A percentile compares a stretch with the other conserved stretches of the same genome.
These are phyloP conservation scores for Pelusios castaneus DNA, from an alignment of 2,113 vertebrate species.

Conservation along the genomic window DNA sequence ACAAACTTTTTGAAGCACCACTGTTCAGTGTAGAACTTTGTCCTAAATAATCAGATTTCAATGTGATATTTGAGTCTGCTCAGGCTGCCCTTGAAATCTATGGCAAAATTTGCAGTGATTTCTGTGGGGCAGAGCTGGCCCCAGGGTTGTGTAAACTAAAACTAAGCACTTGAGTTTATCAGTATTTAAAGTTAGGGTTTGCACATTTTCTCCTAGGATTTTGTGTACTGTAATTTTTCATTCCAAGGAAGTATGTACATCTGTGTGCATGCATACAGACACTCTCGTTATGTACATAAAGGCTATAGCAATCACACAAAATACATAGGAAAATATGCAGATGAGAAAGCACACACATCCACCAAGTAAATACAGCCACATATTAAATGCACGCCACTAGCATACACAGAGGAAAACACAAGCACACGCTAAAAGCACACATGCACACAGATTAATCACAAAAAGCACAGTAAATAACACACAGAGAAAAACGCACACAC, in stretches of 20 bases:
- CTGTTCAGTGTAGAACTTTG: not conserved
- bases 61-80: not conserved
- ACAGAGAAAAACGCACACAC: rapidly evolving
- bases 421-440: not conserved
- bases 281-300: not conserved
- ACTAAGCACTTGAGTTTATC: not conserved
- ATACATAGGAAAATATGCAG: not conserved
- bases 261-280: rapidly evolving
- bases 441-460: rapidly evolving
- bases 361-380: rapidly evolving
- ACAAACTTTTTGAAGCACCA: not conserved
- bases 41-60: not conserved
- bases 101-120: not conserved
- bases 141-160: not conserved
- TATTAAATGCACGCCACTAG: not conserved
- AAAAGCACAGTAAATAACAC: not conserved
- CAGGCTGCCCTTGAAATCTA: not conserved
- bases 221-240: not conserved
- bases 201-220: rapidly evolving
- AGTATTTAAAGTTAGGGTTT: not conserved
- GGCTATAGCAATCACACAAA: not conserved
- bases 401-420: not conserved
- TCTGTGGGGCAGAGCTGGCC: not conserved
- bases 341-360: rapidly evolving
- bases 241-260: not conserved